A percentile compares a stretch with the other conserved stretches of the same genome.
Evolutionary conservation across 1,140 invertebrate genomes (phyloP).

Genomic region (Drosophila obscura): DNA sequence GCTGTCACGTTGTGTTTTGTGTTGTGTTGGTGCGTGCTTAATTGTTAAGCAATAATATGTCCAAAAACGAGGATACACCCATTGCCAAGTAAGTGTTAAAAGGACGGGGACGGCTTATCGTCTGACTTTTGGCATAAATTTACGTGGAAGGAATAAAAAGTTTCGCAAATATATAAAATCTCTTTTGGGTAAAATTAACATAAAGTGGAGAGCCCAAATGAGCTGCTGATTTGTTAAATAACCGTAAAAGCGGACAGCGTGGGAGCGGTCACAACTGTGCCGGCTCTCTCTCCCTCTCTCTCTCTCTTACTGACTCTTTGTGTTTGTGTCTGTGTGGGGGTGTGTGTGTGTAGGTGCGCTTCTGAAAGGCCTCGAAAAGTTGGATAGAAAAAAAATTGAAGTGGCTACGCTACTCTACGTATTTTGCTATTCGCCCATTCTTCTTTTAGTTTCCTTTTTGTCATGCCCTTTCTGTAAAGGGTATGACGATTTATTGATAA

Average conservation of each 20-base stretch:
- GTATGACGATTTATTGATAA: too few species aligned
- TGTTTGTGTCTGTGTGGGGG: constrained; percentile 3
- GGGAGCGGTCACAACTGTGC: constrained; percentile 64
- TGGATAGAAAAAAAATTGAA: constrained; percentile 57
- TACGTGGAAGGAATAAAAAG: constrained; percentile 23
- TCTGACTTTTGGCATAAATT: constrained; percentile 31
- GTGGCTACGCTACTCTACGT: constrained; percentile 52
- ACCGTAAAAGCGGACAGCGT: constrained; percentile 68
- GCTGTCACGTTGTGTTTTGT: constrained; percentile 34
- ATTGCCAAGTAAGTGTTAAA: constrained; percentile 70
- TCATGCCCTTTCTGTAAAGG: too few species aligned
- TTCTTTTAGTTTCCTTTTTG: constrained; percentile 15
- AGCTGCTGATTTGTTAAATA: constrained; percentile 80
- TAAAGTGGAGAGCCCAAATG: constrained; percentile 62
- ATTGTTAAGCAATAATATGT: constrained; percentile 44
- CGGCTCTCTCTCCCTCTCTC: constrained; percentile 10
- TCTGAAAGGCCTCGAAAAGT: constrained; percentile 56
- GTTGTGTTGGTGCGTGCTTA: constrained; percentile 11
- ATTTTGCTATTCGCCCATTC: constrained; percentile 38
- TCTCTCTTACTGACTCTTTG: constrained; percentile 15
- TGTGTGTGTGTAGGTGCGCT: constrained; percentile 41
- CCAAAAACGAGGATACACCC: constrained; percentile 70
- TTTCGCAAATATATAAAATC: constrained; percentile 54
- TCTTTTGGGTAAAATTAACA: constrained; percentile 67
- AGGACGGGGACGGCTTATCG: constrained; percentile 40